Evolutionary conservation across 2,888 invertebrate genomes (phyloP).

Genomic region (Terebella lapidaria): DNA sequence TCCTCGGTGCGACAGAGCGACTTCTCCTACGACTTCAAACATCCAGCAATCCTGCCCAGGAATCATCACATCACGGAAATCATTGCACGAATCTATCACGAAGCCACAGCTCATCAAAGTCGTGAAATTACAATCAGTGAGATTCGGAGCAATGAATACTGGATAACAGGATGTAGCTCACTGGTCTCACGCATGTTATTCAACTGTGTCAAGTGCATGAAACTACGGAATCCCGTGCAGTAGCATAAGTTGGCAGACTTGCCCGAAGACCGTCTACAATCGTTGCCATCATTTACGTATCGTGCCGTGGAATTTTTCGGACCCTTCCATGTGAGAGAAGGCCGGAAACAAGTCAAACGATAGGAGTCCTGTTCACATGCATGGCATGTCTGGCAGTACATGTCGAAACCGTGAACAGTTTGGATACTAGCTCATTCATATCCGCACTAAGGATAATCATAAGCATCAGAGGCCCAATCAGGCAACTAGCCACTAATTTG

Average conservation of each 20-base stretch:
- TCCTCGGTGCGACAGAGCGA: neutral
- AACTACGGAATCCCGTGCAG: slow-evolving; percentile 22
- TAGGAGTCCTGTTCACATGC: slow-evolving; percentile 42
- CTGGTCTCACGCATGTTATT: neutral
- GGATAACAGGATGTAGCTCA: neutral
- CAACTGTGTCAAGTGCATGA: slow-evolving; percentile 38
- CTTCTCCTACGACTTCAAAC: neutral
- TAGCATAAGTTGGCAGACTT: slow-evolving; percentile 41
- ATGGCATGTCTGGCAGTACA: slow-evolving; percentile 37
- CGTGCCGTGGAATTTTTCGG: slow-evolving; percentile 45
- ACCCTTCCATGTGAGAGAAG: slow-evolving; percentile 33
- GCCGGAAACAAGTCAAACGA: slow-evolving; percentile 31
- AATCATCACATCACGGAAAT: slow-evolving; percentile 3
- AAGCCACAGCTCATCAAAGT: slow-evolving; percentile 19
- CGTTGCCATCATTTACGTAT: slow-evolving; percentile 29
- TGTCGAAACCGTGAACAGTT: slow-evolving; percentile 27
- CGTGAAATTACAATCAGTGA: slow-evolving; percentile 24
- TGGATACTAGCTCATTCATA: slow-evolving; percentile 26
- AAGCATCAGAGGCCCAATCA: slow-evolving; percentile 23
- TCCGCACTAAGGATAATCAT: slow-evolving; percentile 6
- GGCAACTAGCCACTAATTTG: no score
- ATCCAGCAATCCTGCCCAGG: slow-evolving; percentile 4
- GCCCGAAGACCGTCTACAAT: slow-evolving; percentile 35
- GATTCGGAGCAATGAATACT: slow-evolving; percentile 16
- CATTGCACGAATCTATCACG: slow-evolving; percentile 22